Evolutionary conservation across 37 sponge, comb jelly and placozoan species (phyloP).

Genomic region (Oscarella lobularis): DNA sequence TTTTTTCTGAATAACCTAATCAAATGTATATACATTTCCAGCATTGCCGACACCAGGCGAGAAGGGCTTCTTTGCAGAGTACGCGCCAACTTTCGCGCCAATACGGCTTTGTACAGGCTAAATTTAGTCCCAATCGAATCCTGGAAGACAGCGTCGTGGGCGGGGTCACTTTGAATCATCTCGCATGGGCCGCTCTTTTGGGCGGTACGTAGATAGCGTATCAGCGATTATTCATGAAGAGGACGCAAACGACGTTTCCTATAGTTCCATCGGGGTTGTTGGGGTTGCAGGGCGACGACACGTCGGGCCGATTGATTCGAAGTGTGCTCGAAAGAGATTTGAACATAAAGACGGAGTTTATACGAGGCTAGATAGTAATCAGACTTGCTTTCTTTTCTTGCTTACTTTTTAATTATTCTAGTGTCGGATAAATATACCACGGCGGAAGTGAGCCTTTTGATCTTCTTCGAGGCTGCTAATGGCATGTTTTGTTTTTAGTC

Average conservation of each 20-base stretch:
- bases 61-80: slow-evolving; percentile 69
- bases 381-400: no score
- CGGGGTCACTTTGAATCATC: slow-evolving; percentile 80
- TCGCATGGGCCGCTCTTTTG: slow-evolving; percentile 70
- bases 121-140: slow-evolving; percentile 39
- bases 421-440: no score
- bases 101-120: background rate
- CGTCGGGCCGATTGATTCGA: slow-evolving; percentile 36
- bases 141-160: slow-evolving; percentile 51
- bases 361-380: no score
- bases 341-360: background rate
- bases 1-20: no score
- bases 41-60: slow-evolving; percentile 65
- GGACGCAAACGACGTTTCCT: no score
- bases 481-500: no score
- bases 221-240: no score
- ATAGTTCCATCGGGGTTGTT: slow-evolving; percentile 19
- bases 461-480: no score
- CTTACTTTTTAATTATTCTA: no score
- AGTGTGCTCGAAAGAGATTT: background rate
- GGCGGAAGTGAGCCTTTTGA: no score
- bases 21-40: slow-evolving; percentile 5
- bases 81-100: background rate
- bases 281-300: slow-evolving; percentile 74
- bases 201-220: no score